Evolutionary conservation across 64 coral and sea anemone genomes (phyloP).

Genomic region (Pocillopora damicornis): DNA sequence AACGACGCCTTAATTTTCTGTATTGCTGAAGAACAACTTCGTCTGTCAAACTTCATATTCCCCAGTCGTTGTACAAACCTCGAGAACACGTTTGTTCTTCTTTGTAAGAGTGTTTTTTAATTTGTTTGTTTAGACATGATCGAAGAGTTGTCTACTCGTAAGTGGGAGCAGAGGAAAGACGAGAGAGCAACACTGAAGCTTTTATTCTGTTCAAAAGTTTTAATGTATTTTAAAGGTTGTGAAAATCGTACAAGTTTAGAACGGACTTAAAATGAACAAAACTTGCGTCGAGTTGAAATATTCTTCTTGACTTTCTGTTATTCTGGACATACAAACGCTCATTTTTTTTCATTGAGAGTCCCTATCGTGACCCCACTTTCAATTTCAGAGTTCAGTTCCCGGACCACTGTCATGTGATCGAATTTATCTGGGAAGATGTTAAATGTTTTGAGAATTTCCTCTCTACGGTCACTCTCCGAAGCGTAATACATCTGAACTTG

Average conservation of each 20-base stretch:
- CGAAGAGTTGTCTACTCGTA: no score
- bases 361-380: conserved; percentile 18
- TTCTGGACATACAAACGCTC: neutral
- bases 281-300: neutral
- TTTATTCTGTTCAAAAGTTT: no score
- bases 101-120: no score
- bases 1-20: no score
- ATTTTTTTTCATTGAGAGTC: neutral
- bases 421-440: conserved; percentile 76
- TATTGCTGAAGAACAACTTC: no score
- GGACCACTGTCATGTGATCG: conserved; percentile 81
- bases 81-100: no score
- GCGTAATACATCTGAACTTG: conserved; percentile 89
- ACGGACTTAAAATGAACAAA: neutral
- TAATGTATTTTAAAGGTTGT: neutral
- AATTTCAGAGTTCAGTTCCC: conserved; percentile 59
- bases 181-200: no score
- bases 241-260: neutral
- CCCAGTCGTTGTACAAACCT: no score
- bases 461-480: conserved; percentile 33
- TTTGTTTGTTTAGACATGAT: no score
- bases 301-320: neutral
- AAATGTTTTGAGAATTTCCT: conserved; percentile 48
- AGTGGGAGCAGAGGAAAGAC: no score
- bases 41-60: no score